Conservation (phyloP, 2,888 invertebrate genomes). For the Amphipoea lucens region DNA sequence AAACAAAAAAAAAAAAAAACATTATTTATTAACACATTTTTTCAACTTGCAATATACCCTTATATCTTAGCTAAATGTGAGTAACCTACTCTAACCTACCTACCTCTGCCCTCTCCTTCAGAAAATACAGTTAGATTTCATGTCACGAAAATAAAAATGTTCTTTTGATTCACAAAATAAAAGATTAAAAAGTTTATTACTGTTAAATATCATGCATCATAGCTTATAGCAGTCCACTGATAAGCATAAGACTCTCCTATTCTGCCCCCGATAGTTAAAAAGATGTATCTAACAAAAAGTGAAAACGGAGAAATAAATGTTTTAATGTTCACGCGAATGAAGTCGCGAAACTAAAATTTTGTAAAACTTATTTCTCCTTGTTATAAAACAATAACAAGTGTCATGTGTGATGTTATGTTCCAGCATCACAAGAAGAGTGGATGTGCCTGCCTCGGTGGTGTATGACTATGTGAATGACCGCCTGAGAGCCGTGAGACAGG, state of each 20-base stretch:
- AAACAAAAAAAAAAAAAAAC: no score
- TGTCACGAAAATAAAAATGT: background rate
- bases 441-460: slow-evolving; percentile 81
- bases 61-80: background rate
- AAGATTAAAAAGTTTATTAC: background rate
- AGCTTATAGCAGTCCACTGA: background rate
- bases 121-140: background rate
- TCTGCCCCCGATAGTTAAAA: no score
- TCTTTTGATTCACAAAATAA: background rate
- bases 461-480: slow-evolving; percentile 95
- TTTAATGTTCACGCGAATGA: no score
- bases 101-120: background rate
- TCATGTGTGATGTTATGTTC: slow-evolving; percentile 53
- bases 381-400: background rate
- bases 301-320: no score
- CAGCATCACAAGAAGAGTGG: slow-evolving; percentile 79
- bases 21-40: background rate
- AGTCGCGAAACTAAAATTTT: background rate
- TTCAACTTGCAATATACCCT: background rate
- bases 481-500: slow-evolving; percentile 94
- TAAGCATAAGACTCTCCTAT: background rate
- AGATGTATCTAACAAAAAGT: no score
- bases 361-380: background rate
- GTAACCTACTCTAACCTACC: background rate
- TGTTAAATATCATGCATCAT: background rate